These are phyloP conservation scores for Pluvialis apricaria DNA, from an alignment of 2,113 vertebrate genomes.

Conservation along the genomic window DNA sequence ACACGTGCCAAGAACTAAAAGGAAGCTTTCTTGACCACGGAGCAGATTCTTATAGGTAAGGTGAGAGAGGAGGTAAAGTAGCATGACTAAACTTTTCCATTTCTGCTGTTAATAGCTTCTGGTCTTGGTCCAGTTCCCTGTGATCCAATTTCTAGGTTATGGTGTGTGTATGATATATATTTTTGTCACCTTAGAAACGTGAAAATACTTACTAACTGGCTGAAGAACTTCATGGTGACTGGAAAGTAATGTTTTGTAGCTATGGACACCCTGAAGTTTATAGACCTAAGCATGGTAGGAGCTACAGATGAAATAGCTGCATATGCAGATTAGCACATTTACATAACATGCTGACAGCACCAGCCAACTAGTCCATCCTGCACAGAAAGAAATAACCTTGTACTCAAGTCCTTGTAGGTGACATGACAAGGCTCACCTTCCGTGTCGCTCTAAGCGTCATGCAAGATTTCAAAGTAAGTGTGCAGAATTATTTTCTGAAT, in stretches of 20 bases:
- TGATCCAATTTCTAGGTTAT: constrained; percentile 34
- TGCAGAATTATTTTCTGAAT: background rate
- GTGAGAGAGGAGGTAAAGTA: background rate
- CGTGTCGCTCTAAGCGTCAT: background rate
- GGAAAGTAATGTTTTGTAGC: background rate
- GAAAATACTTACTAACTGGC: background rate
- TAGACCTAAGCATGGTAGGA: background rate
- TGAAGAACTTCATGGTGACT: constrained; percentile 6
- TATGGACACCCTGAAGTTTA: background rate
- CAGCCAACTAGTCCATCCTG: background rate
- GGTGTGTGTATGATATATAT: constrained; percentile 25
- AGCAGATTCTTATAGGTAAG: background rate
- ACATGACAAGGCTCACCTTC: background rate
- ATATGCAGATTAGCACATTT: background rate
- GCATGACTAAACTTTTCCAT: constrained; percentile 20
- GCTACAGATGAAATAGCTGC: background rate
- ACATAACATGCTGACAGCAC: background rate
- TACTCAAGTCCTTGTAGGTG: background rate
- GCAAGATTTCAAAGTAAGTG: background rate
- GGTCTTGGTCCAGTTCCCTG: constrained; percentile 13
- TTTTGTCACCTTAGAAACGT: constrained; percentile 26
- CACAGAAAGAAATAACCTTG: background rate
- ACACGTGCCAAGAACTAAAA: background rate
- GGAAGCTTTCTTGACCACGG: background rate
- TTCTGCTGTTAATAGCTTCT: constrained; percentile 39